Conservation (phyloP, 2,113 vertebrate genomes). For the Eira barbara region DNA sequence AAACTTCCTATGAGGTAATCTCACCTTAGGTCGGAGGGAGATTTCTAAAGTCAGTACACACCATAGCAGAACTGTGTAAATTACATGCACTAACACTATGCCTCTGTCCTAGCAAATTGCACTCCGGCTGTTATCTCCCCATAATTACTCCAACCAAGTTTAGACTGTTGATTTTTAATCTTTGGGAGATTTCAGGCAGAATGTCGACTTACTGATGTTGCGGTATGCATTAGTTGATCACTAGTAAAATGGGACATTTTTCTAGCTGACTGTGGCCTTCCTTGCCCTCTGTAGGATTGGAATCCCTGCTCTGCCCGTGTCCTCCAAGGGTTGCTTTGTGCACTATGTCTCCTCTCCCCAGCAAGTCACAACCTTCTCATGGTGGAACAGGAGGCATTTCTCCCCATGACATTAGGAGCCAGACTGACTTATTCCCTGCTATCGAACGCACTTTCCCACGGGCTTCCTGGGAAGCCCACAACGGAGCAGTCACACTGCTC, state of each 20-base stretch:
- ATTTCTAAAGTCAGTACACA: not conserved
- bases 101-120: not conserved
- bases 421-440: not conserved
- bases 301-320: not conserved
- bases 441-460: accelerated
- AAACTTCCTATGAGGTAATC: not conserved
- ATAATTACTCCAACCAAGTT: not conserved
- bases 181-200: not conserved
- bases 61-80: not conserved
- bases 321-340: no score
- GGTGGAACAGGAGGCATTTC: not conserved
- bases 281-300: not conserved
- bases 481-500: not conserved
- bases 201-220: not conserved
- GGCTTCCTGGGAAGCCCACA: not conserved
- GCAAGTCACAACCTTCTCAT: not conserved
- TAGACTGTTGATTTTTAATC: not conserved
- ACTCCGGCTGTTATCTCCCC: not conserved
- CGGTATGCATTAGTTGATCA: no score
- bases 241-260: not conserved
- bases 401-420: not conserved
- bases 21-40: not conserved
- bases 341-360: not conserved
- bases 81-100: not conserved
- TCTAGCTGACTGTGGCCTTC: not conserved